Evolutionary conservation across 2,113 vertebrate genomes (phyloP).

Genomic region (Sminthopsis crassicaudata): DNA sequence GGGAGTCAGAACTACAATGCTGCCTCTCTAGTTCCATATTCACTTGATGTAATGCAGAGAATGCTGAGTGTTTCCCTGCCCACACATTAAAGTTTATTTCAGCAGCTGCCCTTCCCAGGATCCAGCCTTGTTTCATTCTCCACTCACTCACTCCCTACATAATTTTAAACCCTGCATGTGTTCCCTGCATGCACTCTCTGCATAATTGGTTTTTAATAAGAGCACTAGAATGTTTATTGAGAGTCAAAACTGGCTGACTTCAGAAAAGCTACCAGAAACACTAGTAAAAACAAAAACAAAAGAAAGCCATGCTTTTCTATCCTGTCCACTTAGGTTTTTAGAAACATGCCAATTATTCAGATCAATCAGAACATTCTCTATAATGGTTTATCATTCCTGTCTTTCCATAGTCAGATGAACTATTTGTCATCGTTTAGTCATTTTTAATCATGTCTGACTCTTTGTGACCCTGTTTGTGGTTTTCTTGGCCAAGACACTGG

Average conservation of each 20-base stretch:
- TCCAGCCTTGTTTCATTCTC: slow-evolving; percentile 1
- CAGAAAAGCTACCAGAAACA: not conserved
- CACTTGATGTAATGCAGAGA: not conserved
- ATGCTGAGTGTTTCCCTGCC: slow-evolving; percentile 3
- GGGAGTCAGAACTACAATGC: not conserved
- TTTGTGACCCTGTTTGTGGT: not conserved
- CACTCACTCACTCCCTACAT: slow-evolving; percentile 4
- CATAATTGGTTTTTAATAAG: slow-evolving; percentile 4
- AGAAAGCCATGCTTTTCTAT: not conserved
- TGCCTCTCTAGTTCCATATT: not conserved
- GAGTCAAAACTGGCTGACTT: not conserved
- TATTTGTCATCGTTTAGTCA: not conserved
- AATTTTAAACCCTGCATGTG: slow-evolving; percentile 2
- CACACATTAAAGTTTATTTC: not conserved
- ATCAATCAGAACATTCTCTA: not conserved
- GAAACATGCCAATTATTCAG: not conserved
- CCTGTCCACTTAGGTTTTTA: not conserved
- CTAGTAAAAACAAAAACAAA: not conserved
- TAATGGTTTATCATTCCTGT: not conserved
- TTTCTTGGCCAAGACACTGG: not conserved
- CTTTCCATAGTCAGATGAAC: not conserved
- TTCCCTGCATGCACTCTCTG: not conserved
- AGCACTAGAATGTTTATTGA: not conserved
- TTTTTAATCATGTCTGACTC: not conserved
- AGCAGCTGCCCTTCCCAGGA: not conserved